These are phyloP conservation scores for Sylvilagus bachmani DNA, from an alignment of 2,113 vertebrate genomes.

Conservation along the genomic window DNA sequence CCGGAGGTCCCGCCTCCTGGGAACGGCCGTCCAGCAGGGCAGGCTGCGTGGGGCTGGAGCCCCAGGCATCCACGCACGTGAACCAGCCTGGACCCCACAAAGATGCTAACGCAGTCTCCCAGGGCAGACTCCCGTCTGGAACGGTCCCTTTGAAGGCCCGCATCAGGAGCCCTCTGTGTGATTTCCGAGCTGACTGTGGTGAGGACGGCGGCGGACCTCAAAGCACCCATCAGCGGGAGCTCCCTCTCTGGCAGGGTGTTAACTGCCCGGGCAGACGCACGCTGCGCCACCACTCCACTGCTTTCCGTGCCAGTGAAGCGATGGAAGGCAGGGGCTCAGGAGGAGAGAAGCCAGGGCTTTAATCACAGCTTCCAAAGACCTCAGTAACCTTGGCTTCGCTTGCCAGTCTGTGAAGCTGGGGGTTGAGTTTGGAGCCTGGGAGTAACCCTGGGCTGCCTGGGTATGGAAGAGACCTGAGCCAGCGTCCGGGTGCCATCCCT, in stretches of 20 bases:
- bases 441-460: background rate
- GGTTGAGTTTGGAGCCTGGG: background rate
- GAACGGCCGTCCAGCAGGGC: too few species aligned
- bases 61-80: too few species aligned
- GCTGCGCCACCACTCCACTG: constrained; percentile 10
- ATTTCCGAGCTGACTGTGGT: constrained; percentile 35
- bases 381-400: background rate
- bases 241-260: background rate
- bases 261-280: background rate
- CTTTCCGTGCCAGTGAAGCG: background rate
- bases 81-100: too few species aligned
- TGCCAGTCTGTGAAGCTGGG: background rate
- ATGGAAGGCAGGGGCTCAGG: background rate
- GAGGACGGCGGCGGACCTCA: background rate
- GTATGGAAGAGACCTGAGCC: background rate
- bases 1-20: too few species aligned
- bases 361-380: background rate
- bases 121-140: background rate
- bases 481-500: background rate
- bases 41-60: too few species aligned
- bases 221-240: background rate
- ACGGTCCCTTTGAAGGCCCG: constrained; percentile 20
- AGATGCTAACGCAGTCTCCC: background rate
- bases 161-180: constrained; percentile 12
- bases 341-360: background rate